Percentiles rank a stretch among this genome's conserved stretches.
Evolutionary conservation across 2,888 invertebrate genomes (phyloP).

Genomic region (Drosophila monieri): DNA sequence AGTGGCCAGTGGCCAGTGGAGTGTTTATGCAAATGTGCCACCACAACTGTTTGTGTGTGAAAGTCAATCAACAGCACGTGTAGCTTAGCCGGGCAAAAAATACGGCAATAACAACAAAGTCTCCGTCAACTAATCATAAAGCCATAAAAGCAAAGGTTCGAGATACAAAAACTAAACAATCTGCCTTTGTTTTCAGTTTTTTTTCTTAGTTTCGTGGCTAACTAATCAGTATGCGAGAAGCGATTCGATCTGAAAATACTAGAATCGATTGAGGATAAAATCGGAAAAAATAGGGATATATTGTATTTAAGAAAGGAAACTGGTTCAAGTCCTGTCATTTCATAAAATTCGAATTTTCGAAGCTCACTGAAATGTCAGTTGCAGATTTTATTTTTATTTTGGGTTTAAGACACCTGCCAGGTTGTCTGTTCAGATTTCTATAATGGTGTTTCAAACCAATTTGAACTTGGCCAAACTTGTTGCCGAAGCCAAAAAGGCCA

Average conservation of each 20-base stretch:
- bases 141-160: slow-evolving; percentile 34
- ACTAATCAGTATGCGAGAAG: slow-evolving; percentile 1
- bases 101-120: slow-evolving; percentile 23
- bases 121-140: slow-evolving; percentile 47
- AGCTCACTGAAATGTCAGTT: slow-evolving; percentile 51
- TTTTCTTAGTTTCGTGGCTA: slow-evolving; percentile 5
- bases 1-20: slow-evolving; percentile 6
- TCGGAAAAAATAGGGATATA: not conserved
- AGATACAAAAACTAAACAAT: slow-evolving; percentile 36
- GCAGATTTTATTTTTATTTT: slow-evolving; percentile 21
- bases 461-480: slow-evolving; percentile 77
- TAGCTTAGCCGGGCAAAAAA: slow-evolving; percentile 50
- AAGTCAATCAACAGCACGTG: slow-evolving; percentile 78
- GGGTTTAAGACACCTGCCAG: slow-evolving; percentile 5
- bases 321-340: not conserved
- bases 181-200: slow-evolving; percentile 28
- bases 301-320: no score
- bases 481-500: slow-evolving; percentile 43
- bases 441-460: slow-evolving; percentile 64
- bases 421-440: slow-evolving; percentile 15
- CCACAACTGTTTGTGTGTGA: slow-evolving; percentile 52
- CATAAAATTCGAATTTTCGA: not conserved
- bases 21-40: slow-evolving; percentile 51
- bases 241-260: slow-evolving; percentile 40
- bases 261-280: slow-evolving; percentile 16